Percentiles rank a stretch among this genome's conserved stretches.
phyloP scores from a whole-genome alignment of 2,113 vertebrate species.

The Rhynchomys soricoides region DNA sequence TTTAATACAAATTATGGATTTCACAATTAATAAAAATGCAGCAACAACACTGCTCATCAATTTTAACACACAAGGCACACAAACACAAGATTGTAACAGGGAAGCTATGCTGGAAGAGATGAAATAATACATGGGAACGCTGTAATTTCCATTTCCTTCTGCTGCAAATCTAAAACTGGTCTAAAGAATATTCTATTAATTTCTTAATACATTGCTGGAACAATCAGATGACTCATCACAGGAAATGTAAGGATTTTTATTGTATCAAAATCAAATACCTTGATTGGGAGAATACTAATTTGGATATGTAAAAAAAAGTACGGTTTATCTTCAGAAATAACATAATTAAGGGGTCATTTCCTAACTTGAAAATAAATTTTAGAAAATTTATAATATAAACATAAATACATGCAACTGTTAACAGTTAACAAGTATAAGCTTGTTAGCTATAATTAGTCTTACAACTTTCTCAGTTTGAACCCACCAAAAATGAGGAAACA shows the following conservation, averaged over 20 bases:
- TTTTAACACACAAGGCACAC: neutral
- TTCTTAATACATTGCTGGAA: neutral
- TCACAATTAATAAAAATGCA: neutral
- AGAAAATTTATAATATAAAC: neutral
- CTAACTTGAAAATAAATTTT: conserved; percentile 17
- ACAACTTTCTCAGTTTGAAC: conserved; percentile 11
- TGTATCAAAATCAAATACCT: neutral
- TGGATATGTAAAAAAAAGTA: neutral
- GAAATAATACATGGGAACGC: neutral
- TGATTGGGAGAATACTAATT: neutral
- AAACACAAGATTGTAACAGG: neutral
- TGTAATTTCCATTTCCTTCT: neutral
- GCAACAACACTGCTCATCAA: neutral
- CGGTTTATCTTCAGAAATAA: neutral
- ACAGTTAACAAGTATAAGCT: neutral
- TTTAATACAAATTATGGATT: neutral
- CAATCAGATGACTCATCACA: neutral
- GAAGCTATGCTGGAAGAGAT: neutral
- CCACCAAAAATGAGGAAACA: neutral
- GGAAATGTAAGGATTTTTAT: neutral
- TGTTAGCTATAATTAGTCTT: neutral
- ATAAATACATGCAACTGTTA: neutral
- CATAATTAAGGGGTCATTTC: neutral
- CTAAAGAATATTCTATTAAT: neutral
- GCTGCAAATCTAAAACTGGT: neutral